Evolutionary conservation across 2,888 invertebrate genomes (phyloP).

Genomic region (Syrista parreyssii): DNA sequence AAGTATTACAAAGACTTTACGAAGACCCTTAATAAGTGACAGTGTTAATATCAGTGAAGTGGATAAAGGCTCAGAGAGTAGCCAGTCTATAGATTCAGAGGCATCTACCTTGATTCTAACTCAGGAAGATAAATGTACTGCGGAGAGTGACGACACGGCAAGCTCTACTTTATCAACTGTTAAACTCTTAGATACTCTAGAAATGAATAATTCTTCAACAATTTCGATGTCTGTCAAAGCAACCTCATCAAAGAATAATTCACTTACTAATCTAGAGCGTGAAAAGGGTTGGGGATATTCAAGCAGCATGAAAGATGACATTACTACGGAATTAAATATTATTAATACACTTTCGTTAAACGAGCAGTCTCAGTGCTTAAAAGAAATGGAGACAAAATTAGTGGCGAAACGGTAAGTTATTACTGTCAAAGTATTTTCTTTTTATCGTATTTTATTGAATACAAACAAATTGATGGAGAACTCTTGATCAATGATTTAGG

Average conservation of each 20-base stretch:
- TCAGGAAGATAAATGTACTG: neutral
- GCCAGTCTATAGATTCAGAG: constrained; percentile 20
- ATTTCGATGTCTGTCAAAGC: constrained; percentile 8
- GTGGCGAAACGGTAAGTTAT: constrained; percentile 51
- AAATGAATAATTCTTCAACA: neutral
- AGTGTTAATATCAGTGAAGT: neutral
- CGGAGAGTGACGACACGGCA: neutral
- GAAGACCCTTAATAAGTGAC: neutral
- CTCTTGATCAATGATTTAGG: constrained; percentile 34
- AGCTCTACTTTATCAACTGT: neutral
- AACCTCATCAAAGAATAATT: constrained; percentile 18
- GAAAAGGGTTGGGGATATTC: neutral
- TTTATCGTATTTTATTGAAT: neutral
- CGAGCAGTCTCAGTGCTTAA: constrained; percentile 41
- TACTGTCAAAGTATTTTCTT: neutral
- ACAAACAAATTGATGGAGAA: neutral
- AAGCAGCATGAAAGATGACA: constrained; percentile 22
- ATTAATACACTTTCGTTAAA: constrained; percentile 33
- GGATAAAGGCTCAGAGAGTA: constrained; percentile 6
- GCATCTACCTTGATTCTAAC: constrained; percentile 32
- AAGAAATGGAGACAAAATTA: constrained; percentile 49
- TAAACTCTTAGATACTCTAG: neutral
- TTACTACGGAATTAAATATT: constrained; percentile 39
- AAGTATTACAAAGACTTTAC: neutral
- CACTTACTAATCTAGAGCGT: neutral